Base-by-base conservation (phyloP, 2,113 vertebrate genomes). In the Myotis yumanensis region DNA sequence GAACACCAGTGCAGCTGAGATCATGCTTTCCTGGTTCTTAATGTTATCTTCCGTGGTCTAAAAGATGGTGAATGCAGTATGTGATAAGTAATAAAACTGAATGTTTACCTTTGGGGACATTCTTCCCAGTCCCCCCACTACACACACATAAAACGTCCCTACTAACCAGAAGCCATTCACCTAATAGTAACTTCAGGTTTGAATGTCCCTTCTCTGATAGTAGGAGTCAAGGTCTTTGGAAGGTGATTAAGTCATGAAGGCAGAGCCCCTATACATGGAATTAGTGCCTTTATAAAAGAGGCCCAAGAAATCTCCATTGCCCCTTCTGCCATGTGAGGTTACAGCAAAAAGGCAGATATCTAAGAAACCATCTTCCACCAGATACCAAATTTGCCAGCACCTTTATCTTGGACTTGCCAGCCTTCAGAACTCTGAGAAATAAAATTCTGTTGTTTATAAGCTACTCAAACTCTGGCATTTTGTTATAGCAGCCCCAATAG, bases 381-480 rank as follows among this genome's bases (percentile, higher is more conserved):
- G 22, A 32, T 52, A 57, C 37, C 14, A 16, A 75, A 75, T 91
- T 40, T 51, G 37, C 46, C 8, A 54, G 64, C 3, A 11, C 23
- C 75, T 91, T 85, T 57, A 62, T 37, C 54, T 75, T 91, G 43
- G 35, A 20, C 66, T 82, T 86, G 17, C 46, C 66, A 48, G 37
- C 30, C 32, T 87, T 87, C 32, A 87, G 89, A 91, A 75, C n/a
- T 35, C 3, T 82, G 48, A 91, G 5, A 94, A 62, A 86, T 64
- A 54, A 81, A 57, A 40, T 43, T 94, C 32, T 91, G 30, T 79
- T 62, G 28, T 59, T 82, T 69, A 46, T 59, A 76, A 76, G 30
- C 46, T 57, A 66, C 37, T 66, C 30, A 37, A 35, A 51, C 32
- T 32, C 59, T 68, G 69, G 15, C 35, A 76, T 83, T 92, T 75